phyloP scores from a whole-genome alignment of 1,140 invertebrate species.

The Drosophila melanica region DNA sequence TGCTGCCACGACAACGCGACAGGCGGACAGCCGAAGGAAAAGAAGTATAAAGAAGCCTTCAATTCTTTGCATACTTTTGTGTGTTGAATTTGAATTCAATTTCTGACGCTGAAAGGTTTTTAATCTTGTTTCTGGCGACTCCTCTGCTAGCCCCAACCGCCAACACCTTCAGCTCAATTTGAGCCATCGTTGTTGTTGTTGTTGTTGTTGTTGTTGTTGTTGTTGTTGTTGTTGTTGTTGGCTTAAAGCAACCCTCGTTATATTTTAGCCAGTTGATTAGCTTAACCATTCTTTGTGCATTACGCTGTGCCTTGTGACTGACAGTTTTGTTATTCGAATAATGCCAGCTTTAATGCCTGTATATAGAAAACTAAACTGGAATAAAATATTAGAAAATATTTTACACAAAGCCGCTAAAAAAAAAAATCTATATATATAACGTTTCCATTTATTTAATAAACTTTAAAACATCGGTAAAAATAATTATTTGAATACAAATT shows the following conservation, averaged over 20 bases:
- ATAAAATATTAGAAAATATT: too few species aligned
- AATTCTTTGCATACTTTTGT: conserved; percentile 78
- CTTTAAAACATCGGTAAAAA: not conserved
- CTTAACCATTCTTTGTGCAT: conserved; percentile 56
- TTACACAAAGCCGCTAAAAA: too few species aligned
- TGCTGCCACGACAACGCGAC: conserved; percentile 60
- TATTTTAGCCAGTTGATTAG: conserved; percentile 71
- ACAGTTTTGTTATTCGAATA: conserved; percentile 30
- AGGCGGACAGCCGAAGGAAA: not conserved
- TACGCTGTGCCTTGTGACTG: conserved; percentile 37
- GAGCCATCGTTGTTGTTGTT: conserved; percentile 14
- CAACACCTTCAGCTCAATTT: conserved; percentile 36
- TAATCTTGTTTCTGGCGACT: conserved; percentile 76
- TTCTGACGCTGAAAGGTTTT: conserved; percentile 81
- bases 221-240: conserved; percentile 18
- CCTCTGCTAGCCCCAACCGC: not conserved
- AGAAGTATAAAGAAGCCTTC: conserved; percentile 43
- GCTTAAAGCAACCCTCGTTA: conserved; percentile 64
- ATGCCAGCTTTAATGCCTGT: conserved; percentile 6
- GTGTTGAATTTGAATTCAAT: conserved; percentile 82
- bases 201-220: conserved; percentile 16
- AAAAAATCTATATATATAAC: too few species aligned
- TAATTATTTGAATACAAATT: not conserved
- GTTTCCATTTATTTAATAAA: not conserved
- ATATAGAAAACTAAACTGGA: not conserved